Conservation (phyloP, 2,113 vertebrate genomes). For the Scomber colias region DNA sequence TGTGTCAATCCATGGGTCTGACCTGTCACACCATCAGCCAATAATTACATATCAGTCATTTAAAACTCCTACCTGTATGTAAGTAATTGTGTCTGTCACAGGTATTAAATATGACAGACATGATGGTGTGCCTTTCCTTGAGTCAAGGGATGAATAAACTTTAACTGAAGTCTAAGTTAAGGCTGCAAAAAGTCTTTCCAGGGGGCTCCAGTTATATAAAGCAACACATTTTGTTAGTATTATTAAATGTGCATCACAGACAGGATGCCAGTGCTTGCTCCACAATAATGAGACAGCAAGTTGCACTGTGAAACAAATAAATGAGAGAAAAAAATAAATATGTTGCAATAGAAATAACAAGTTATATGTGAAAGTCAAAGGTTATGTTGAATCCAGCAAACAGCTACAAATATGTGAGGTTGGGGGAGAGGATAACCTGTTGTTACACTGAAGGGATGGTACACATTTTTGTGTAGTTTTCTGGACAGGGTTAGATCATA, state of each 20-base stretch:
- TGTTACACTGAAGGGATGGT: background rate
- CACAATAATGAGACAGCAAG: slow-evolving; percentile 14
- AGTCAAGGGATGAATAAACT: slow-evolving; percentile 54
- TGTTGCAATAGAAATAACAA: slow-evolving; percentile 6
- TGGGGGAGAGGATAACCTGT: background rate
- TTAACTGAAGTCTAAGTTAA: slow-evolving; percentile 33
- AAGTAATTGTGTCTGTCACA: slow-evolving; percentile 28
- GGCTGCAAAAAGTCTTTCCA: slow-evolving; percentile 21
- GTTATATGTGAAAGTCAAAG: slow-evolving; percentile 16
- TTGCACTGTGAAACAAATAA: slow-evolving; percentile 14
- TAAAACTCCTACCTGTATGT: slow-evolving; percentile 18
- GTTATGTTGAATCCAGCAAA: slow-evolving; percentile 23
- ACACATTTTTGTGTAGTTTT: no score
- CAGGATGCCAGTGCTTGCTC: slow-evolving; percentile 23
- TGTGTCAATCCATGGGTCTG: slow-evolving; percentile 23
- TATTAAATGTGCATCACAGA: slow-evolving; percentile 33
- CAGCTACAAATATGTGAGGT: background rate
- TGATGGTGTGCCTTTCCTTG: slow-evolving; percentile 37
- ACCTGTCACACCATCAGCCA: slow-evolving; percentile 33
- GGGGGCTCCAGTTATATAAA: background rate
- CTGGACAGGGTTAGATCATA: background rate
- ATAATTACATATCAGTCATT: slow-evolving; percentile 19
- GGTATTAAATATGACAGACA: slow-evolving; percentile 36
- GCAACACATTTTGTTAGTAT: slow-evolving; percentile 47
- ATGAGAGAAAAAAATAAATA: slow-evolving; percentile 15